Conservation (phyloP, 2,888 invertebrate genomes). For the Tanypteryx hageni region DNA sequence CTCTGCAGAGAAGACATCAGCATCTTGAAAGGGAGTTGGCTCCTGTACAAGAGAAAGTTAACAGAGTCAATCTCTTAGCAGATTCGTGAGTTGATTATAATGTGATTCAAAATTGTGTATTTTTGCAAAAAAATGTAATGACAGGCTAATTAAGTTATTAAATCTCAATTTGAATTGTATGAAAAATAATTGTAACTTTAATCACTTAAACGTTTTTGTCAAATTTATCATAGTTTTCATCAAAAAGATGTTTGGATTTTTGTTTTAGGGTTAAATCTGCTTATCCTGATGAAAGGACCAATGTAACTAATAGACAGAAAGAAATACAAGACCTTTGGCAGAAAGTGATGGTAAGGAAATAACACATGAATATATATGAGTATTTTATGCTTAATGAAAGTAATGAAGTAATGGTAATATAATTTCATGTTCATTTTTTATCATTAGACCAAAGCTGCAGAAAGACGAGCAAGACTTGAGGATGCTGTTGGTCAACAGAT, state of each 20-base stretch:
- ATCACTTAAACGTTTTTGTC: not conserved
- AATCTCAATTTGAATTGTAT: conserved; percentile 1
- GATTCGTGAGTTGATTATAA: conserved; percentile 81
- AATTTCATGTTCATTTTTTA: conserved; percentile 63
- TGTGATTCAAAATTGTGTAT: not conserved
- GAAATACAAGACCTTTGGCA: conserved; percentile 94
- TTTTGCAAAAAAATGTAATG: not conserved
- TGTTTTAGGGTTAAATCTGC: conserved; percentile 87
- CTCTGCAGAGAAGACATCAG: conserved; percentile 93
- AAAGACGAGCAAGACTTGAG: conserved; percentile 90
- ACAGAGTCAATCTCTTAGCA: conserved; percentile 89
- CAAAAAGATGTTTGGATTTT: conserved; percentile 57
- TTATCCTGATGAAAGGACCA: conserved; percentile 92
- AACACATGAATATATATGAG: not conserved
- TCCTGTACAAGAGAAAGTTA: conserved; percentile 95
- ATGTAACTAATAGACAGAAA: conserved; percentile 89
- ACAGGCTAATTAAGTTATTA: not conserved
- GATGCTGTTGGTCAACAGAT: conserved; percentile 97
- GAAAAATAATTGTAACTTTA: not conserved
- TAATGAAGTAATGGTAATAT: conserved; percentile 13
- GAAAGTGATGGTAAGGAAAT: conserved; percentile 79
- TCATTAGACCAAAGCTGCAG: conserved; percentile 86
- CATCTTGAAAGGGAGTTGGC: conserved; percentile 96
- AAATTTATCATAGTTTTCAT: not conserved
- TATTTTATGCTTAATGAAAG: not conserved